phyloP scores from a whole-genome alignment of 2,113 vertebrate species.

The Bujurquina vittata region DNA sequence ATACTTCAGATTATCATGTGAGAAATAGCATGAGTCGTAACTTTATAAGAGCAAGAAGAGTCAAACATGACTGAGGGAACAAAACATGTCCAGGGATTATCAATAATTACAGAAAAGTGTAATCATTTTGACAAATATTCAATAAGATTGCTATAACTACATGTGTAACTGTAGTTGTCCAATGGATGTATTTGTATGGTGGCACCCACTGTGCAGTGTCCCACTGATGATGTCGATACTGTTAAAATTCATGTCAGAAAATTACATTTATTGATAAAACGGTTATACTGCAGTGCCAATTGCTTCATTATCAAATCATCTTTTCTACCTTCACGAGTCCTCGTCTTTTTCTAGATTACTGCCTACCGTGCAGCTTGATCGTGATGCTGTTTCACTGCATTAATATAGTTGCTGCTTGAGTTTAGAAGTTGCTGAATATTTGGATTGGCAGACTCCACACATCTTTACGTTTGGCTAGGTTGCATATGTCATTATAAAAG shows the following conservation, averaged over 20 bases:
- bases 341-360: background rate
- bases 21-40: constrained; percentile 7
- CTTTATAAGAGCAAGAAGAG: background rate
- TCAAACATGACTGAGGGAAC: background rate
- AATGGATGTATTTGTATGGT: background rate
- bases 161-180: background rate
- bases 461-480: background rate
- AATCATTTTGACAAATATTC: background rate
- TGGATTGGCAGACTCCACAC: background rate
- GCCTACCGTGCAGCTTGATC: too few relatives aligned
- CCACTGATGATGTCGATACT: background rate
- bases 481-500: background rate
- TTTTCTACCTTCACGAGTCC: background rate
- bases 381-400: background rate
- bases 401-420: background rate
- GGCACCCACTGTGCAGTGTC: background rate
- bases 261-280: background rate
- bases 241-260: background rate
- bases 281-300: background rate
- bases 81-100: background rate
- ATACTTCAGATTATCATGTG: constrained; percentile 20
- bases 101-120: background rate
- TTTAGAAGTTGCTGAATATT: too few relatives aligned
- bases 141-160: background rate
- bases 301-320: background rate